Evolutionary conservation across 1,140 invertebrate species (phyloP), one percentile per base, ranked within the genome.

Genomic region (Panagrolaimus sp.): DNA sequence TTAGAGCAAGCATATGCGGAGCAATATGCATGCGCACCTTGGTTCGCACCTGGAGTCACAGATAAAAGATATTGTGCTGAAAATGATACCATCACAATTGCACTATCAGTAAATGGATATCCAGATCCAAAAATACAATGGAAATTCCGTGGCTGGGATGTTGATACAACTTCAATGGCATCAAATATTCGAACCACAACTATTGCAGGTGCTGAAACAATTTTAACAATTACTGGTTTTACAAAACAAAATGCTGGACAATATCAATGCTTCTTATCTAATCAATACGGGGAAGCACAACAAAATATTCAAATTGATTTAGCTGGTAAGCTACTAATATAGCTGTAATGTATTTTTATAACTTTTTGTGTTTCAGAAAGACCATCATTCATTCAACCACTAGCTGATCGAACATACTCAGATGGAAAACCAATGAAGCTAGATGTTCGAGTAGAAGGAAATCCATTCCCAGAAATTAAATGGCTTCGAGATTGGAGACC

Each of bases 401-500:
- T 88, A 43, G 89, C 92, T 64, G 92, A 97, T 82, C 88, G 91
- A 9, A 88, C 91, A 86, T 81, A 84, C 38, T 69, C 74, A 27
- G 73, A 74, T 25, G 76, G 91, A 51, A 88, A 89, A 66, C 88
- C 87, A 61, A 90, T 89, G 5, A 87, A 88, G 61, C 85, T 98
- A 42, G 89, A 91, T 79, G 94, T 93, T 48, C 87, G 90, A 63
- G 88, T 97, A 48, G 89, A 89, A 31, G 95, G 93, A 11, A 88
- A 92, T 66, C 95, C 95, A 0, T 89, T 90, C 77, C 94, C 95
- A 0, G 91, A 93, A 72, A 88, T 98, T n/a, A 93, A 92, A 82
- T 96, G 92, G 91, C 95, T 70, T 14, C 44, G 79, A 76, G 92
- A 96, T 83, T 96, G 92, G 92, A 90, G 91, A 79, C 92, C 91